Conservation (phyloP, 1,140 invertebrate genomes). For the Batillaria attramentaria region DNA sequence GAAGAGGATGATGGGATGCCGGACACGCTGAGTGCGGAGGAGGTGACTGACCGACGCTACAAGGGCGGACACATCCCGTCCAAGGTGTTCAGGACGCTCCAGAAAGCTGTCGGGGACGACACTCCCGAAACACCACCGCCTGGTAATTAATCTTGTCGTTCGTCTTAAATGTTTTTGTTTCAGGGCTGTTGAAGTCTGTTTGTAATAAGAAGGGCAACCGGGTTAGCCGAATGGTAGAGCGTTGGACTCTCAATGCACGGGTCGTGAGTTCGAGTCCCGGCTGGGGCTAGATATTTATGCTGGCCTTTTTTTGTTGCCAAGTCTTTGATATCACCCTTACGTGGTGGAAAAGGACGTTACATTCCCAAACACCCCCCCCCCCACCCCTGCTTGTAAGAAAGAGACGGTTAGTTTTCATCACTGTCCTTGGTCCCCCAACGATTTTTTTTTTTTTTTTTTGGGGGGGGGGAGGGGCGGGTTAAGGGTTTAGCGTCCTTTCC, state of each 20-base stretch:
- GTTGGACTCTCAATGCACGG: not conserved
- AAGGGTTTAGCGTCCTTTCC: too few species aligned
- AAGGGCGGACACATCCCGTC: conserved; percentile 88
- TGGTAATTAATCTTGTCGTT: not conserved
- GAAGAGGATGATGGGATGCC: conserved; percentile 63
- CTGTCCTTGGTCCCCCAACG: not conserved
- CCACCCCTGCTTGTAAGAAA: not conserved
- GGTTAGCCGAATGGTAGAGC: too few species aligned
- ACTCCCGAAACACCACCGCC: conserved; percentile 32
- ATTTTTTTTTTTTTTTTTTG: too few species aligned
- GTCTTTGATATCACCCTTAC: too few species aligned
- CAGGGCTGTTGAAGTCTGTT: not conserved
- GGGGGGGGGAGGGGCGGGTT: too few species aligned
- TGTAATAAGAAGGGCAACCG: not conserved
- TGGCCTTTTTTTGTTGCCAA: too few species aligned
- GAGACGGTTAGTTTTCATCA: not conserved
- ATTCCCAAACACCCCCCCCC: too few species aligned
- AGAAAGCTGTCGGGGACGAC: conserved; percentile 70
- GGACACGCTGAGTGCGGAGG: conserved; percentile 59
- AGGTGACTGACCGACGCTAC: conserved; percentile 73
- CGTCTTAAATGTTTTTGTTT: not conserved
- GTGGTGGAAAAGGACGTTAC: too few species aligned
- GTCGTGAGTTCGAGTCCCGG: too few species aligned
- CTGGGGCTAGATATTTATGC: too few species aligned
- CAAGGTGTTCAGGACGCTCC: conserved; percentile 86